Conservation (phyloP, 1,140 invertebrate species). For the Protaetia brevitarsis region DNA sequence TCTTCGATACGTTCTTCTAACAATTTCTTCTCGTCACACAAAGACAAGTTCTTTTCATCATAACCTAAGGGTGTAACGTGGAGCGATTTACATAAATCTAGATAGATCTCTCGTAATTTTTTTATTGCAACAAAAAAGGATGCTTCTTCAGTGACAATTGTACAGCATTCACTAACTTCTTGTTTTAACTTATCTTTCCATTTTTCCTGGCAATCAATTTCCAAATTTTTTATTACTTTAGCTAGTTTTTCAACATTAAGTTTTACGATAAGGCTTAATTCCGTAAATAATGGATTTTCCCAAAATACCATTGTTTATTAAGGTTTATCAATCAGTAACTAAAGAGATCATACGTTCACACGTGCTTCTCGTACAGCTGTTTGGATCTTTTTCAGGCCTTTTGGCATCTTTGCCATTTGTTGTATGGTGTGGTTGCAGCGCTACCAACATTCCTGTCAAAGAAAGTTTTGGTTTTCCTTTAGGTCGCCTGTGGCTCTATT, state of each 20-base stretch:
- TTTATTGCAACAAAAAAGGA: background rate
- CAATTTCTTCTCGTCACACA: background rate
- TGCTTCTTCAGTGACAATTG: background rate
- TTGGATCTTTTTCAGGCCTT: too few species aligned
- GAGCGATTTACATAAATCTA: background rate
- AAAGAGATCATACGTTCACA: too few species aligned
- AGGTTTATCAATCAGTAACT: too few species aligned
- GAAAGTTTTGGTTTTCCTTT: too few species aligned
- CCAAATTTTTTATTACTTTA: background rate
- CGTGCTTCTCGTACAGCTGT: too few species aligned
- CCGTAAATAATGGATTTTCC: too few species aligned
- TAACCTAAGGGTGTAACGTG: background rate
- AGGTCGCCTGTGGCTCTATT: too few species aligned
- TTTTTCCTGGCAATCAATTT: background rate
- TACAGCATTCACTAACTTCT: background rate
- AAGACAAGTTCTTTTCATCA: background rate
- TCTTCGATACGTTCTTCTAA: background rate
- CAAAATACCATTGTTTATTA: too few species aligned
- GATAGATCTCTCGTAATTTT: background rate
- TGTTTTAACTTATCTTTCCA: background rate
- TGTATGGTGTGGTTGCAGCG: too few species aligned
- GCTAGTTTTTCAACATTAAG: background rate
- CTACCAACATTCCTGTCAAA: too few species aligned
- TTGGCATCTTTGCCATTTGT: too few species aligned
- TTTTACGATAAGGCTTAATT: too few species aligned